phyloP scores from a whole-genome alignment of 23 tunicate species.

The Halocynthia aurantium region DNA sequence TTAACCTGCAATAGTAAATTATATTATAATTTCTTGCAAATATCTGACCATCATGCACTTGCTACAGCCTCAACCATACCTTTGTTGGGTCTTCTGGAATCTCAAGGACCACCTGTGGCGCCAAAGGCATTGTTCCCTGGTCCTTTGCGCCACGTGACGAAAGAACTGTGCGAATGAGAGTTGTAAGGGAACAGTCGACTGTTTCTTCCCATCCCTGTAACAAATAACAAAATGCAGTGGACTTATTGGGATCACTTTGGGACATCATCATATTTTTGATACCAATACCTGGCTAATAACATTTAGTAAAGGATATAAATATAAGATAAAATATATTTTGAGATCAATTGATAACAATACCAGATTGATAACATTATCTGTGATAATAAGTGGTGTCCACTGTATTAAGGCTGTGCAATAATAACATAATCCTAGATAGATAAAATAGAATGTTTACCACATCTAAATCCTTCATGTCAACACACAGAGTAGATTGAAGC shows the following conservation, averaged over 20 bases:
- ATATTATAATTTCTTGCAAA: too few relatives aligned
- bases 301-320: too few relatives aligned
- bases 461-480: slow-evolving; percentile 23
- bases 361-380: too few relatives aligned
- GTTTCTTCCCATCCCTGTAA: slow-evolving; percentile 89
- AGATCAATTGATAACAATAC: too few relatives aligned
- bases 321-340: too few relatives aligned
- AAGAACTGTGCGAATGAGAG: slow-evolving; percentile 39
- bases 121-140: not conserved
- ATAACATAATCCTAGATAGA: too few relatives aligned
- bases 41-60: not conserved
- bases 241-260: not conserved
- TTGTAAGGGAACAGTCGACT: slow-evolving; percentile 52
- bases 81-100: slow-evolving; percentile 34
- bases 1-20: slow-evolving; percentile 27
- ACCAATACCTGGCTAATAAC: not conserved
- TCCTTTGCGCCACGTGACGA: slow-evolving; percentile 19
- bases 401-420: too few relatives aligned
- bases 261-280: too few relatives aligned
- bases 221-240: not conserved
- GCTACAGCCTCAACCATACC: slow-evolving; percentile 18
- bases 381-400: too few relatives aligned
- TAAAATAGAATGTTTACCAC: slow-evolving; percentile 1
- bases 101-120: slow-evolving; percentile 5
- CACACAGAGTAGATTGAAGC: slow-evolving; percentile 32